Evolutionary conservation across 2,113 vertebrate genomes (phyloP), one percentile per base, ranked within the genome.

Genomic region (Alethe castanea): DNA sequence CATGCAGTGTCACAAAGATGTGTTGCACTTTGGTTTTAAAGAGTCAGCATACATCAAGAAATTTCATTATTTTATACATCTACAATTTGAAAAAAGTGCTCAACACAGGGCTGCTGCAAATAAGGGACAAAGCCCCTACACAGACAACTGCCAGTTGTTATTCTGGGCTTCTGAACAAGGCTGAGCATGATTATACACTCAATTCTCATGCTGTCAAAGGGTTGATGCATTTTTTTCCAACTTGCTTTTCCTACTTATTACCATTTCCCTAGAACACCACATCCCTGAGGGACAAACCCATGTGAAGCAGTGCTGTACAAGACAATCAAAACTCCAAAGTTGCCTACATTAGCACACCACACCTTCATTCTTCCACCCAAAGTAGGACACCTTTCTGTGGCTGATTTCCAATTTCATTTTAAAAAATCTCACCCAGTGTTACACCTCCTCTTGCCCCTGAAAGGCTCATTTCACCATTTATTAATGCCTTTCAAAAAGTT

Each of bases 401-500:
- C 25, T 19, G 11, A 78, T n/a, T 66, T 57, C 24, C 26, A 64
- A 52, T 36, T 57, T 42, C 1, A 26, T 66, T 77, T 6, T 2
- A 5, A 42, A 60, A 74, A 47, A 29, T 28, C 54, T 73, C 22
- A 33, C 36, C 23, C 23, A 28, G 3, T 40, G 4, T 70, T 59
- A 28, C 38, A 35, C 7, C 24, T 88, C 47, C 31, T 52, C 33
- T 35, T 71, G 23, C 28, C 40, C 60, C 36, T 28, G 24, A 40
- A 92, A 88, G 40, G 22, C 15, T 91, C 76, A 72, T 57, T 91
- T 88, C 52, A 84, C 31, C 1, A 0, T 29, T 52, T 57, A 16
- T 50, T 72, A 64, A 62, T 9, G 23, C 18, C 88, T 92, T 91
- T 86, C 69, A 94, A 38, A 82, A 91, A 69, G 69, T 86, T 89